phyloP scores from a whole-genome alignment of 2,113 vertebrate genomes.

The Athene cunicularia region DNA sequence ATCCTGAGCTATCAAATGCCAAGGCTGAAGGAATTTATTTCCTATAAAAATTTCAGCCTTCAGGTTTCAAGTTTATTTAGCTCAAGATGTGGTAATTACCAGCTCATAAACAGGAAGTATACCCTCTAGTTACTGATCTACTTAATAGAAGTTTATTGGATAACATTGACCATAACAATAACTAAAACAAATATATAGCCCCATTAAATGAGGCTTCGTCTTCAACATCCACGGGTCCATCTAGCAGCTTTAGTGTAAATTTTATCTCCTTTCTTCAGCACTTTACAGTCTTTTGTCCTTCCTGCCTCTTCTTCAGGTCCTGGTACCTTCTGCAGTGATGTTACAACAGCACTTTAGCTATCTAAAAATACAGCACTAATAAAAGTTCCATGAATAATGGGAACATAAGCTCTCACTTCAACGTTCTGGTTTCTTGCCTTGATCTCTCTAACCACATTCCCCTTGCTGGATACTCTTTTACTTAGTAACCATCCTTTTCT shows the following conservation, averaged over 20 bases:
- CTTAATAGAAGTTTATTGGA: constrained; percentile 38
- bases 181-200: constrained; percentile 10
- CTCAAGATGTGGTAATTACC: background rate
- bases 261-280: background rate
- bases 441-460: constrained; percentile 2
- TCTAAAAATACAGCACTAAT: constrained; percentile 12
- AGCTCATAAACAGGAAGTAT: constrained; percentile 11
- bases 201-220: background rate
- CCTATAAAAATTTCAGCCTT: background rate
- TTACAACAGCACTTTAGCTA: background rate
- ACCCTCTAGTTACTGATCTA: background rate
- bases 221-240: background rate
- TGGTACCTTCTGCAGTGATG: background rate
- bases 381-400: constrained; percentile 19
- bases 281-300: constrained; percentile 34
- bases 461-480: background rate
- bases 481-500: background rate
- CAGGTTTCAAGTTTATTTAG: constrained; percentile 11
- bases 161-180: constrained; percentile 4
- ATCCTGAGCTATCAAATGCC: background rate
- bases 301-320: background rate
- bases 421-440: constrained; percentile 35
- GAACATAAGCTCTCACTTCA: constrained; percentile 1
- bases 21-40: background rate
- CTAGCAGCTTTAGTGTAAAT: background rate